Conservation (phyloP, 2,113 vertebrate species). For the Capricornis sumatraensis region DNA sequence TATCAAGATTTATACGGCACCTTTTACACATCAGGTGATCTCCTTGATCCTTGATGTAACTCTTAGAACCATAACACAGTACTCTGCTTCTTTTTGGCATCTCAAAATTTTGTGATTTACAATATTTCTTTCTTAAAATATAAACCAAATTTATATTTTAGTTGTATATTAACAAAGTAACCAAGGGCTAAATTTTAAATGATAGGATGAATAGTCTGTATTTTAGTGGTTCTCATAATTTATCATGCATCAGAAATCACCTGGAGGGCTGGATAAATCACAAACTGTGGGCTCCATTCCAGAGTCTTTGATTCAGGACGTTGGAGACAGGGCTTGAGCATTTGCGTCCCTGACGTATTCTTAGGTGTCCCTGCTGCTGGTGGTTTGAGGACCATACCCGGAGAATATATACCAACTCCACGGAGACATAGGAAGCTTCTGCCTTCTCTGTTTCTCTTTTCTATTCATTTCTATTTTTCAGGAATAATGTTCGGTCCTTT, state of each 20-base stretch:
- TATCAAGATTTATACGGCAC: not conserved
- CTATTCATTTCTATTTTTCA: not conserved
- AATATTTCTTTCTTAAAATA: not conserved
- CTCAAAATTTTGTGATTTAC: not conserved
- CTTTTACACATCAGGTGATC: not conserved
- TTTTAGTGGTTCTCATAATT: not conserved
- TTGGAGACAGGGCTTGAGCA: not conserved
- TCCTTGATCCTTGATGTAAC: not conserved
- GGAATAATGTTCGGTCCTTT: not conserved
- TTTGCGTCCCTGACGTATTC: not conserved
- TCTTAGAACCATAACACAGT: not conserved
- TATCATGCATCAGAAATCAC: not conserved
- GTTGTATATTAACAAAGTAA: not conserved
- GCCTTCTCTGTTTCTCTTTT: not conserved
- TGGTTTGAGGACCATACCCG: not conserved
- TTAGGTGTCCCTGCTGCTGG: accelerated
- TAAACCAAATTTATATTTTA: not conserved
- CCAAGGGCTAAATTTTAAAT: not conserved
- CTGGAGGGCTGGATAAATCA: not conserved
- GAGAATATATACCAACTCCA: not conserved
- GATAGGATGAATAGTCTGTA: not conserved
- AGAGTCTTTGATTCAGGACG: not conserved
- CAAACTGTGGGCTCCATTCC: not conserved
- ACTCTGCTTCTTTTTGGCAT: not conserved
- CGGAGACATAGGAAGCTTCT: not conserved